Conservation (phyloP, 2,797 vertebrate species). For the Rhyacichthys aspro region DNA sequence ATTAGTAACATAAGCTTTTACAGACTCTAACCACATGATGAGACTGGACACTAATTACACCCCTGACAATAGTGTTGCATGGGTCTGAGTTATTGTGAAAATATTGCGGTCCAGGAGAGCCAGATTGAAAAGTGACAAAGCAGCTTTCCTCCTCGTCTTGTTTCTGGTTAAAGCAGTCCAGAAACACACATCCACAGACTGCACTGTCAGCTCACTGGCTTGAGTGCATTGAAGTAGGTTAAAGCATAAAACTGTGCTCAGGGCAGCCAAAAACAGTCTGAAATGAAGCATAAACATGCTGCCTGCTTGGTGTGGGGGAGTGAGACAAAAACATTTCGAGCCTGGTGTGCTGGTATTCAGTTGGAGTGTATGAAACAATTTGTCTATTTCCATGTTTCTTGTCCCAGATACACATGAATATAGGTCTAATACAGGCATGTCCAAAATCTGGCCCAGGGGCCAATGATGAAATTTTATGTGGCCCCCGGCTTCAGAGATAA, state of each 20-base stretch:
- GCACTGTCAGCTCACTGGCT: background rate
- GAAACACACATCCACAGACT: background rate
- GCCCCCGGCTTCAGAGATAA: too few species aligned
- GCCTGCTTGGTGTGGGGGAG: slow-evolving; percentile 4
- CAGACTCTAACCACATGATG: background rate
- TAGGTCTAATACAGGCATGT: too few species aligned
- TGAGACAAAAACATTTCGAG: slow-evolving; percentile 2
- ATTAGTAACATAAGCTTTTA: background rate
- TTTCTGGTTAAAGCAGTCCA: background rate
- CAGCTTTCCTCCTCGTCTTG: background rate
- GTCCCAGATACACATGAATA: background rate
- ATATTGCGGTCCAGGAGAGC: background rate
- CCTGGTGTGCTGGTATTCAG: background rate
- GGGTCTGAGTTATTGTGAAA: background rate
- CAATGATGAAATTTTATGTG: too few species aligned
- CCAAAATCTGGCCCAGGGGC: too few species aligned
- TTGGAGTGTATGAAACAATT: background rate
- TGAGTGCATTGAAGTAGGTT: slow-evolving; percentile 3
- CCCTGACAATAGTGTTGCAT: background rate
- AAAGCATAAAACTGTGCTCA: background rate
- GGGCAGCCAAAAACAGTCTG: background rate
- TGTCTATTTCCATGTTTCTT: background rate
- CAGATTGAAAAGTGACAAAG: background rate
- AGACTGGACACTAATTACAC: background rate
- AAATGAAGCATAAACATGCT: slow-evolving; percentile 7